Base-by-base conservation (phyloP, 2,888 invertebrate species). In the Loripinus fragilis region DNA sequence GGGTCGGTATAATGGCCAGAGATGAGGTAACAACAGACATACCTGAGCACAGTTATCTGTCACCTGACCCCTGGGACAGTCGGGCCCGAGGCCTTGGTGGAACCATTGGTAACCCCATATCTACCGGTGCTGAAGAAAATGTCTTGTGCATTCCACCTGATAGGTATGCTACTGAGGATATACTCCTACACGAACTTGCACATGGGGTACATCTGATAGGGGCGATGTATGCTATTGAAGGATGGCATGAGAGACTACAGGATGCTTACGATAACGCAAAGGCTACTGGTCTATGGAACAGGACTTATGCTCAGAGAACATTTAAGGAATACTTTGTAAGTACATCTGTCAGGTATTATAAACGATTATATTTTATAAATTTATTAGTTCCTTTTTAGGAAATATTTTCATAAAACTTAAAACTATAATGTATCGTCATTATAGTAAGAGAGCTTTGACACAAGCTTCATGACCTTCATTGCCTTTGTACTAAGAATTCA, bases 61-160 rank as follows among this genome's bases (percentile, higher is more conserved):
- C 80, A 2, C 15, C 50, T 3, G 38, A 38, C 38, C 38, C 66
- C 38, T 87, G 79, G 82, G 85, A 89, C 74, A 50, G 60, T 52
- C 67, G 85, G 15, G 76, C 88, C 1, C 83, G 89, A 0, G 89
- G 90, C 0, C 81, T 90, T 25, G 89, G 90, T 10, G 89, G 89
- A 41, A 87, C 88, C 0, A 77, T 83, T 0, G 17, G 74, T 23
- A 83, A 78, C 0, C 90, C 90, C 1, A 87, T 88, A 15, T 87
- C 87, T 10, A 81, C 86, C 0, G 88, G 82, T 2, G 87, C 86
- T 10, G 91, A 89, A 74, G 89, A 91, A 68, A 90, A 91, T 71
- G 76, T 87, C 10, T 71, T 89, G 71, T 91, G 91, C 76, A 71
- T 77, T 41, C 60, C 71, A 20, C 64, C 45, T 1, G 76, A 76